phyloP scores from a whole-genome alignment of 2,113 vertebrate species.

The Siphamia tubifer region DNA sequence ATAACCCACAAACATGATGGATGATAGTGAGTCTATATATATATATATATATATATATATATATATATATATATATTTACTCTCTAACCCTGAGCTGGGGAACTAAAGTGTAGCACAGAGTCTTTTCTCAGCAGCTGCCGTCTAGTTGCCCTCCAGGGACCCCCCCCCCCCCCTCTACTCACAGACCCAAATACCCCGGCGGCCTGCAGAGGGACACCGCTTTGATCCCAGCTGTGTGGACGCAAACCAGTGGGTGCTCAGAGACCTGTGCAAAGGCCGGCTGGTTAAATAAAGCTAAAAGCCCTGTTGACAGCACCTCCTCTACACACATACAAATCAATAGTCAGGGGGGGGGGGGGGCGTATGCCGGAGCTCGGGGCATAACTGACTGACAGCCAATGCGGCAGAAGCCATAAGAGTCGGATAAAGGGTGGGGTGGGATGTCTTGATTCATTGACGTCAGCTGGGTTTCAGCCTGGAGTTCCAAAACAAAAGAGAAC shows the following conservation, averaged over 20 bases:
- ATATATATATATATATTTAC: no score
- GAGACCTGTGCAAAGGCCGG: background rate
- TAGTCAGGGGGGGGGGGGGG: conserved; percentile 28
- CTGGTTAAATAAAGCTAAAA: conserved; percentile 66
- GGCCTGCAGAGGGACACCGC: conserved; percentile 11
- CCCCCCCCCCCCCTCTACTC: no score
- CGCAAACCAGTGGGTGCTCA: conserved; percentile 9
- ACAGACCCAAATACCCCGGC: conserved; percentile 30
- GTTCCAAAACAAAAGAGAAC: background rate
- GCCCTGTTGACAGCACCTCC: conserved; percentile 37
- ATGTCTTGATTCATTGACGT: conserved; percentile 31
- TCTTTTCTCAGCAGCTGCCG: conserved; percentile 10
- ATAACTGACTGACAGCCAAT: conserved; percentile 61
- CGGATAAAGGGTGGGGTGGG: conserved; percentile 23
- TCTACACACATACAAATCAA: conserved; percentile 61
- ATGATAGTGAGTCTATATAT: background rate
- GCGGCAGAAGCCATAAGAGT: conserved; percentile 39
- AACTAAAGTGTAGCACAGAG: conserved; percentile 1
- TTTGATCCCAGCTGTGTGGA: conserved; percentile 36
- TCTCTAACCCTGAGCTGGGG: background rate
- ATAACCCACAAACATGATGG: no score
- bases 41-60: no score
- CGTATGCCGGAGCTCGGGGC: conserved; percentile 5
- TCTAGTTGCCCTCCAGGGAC: conserved; percentile 34
- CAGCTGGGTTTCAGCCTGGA: conserved; percentile 6